Conservation (phyloP, 2,113 vertebrate genomes). For the Eclectus roratus region DNA sequence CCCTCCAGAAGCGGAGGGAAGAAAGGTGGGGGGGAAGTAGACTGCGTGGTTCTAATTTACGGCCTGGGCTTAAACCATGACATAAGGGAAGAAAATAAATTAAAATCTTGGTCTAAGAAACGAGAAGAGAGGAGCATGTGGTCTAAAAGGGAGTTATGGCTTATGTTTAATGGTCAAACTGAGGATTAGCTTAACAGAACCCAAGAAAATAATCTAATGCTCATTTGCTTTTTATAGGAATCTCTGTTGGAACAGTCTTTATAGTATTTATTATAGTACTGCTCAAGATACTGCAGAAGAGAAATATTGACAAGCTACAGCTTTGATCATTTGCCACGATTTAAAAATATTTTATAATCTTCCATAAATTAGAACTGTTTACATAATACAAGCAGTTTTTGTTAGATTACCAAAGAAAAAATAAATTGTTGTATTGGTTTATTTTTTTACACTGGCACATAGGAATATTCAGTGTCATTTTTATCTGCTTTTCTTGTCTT, state of each 20-base stretch:
- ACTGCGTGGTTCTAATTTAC: too few species aligned
- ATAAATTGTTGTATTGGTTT: not conserved
- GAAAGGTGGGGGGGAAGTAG: too few species aligned
- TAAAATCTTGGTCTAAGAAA: not conserved
- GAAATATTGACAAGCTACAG: not conserved
- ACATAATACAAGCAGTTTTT: not conserved
- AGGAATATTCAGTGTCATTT: not conserved
- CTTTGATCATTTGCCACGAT: not conserved
- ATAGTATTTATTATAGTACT: not conserved
- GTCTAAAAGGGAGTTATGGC: not conserved
- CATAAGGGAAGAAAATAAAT: not conserved
- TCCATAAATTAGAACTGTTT: constrained; percentile 33
- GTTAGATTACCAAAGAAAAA: constrained; percentile 33
- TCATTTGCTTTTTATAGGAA: not conserved
- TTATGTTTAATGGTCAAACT: not conserved
- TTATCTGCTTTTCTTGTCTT: constrained; percentile 1
- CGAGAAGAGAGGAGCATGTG: not conserved
- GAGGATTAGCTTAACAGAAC: not conserved
- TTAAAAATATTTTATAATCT: constrained; percentile 21
- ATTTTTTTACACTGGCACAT: constrained; percentile 34
- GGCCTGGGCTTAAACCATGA: too few species aligned
- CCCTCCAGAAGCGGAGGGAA: too few species aligned
- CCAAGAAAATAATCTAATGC: not conserved
- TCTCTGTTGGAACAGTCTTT: not conserved
- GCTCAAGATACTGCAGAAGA: not conserved